Conservation (phyloP, 2,113 vertebrate species). For the Carlito syrichta region DNA sequence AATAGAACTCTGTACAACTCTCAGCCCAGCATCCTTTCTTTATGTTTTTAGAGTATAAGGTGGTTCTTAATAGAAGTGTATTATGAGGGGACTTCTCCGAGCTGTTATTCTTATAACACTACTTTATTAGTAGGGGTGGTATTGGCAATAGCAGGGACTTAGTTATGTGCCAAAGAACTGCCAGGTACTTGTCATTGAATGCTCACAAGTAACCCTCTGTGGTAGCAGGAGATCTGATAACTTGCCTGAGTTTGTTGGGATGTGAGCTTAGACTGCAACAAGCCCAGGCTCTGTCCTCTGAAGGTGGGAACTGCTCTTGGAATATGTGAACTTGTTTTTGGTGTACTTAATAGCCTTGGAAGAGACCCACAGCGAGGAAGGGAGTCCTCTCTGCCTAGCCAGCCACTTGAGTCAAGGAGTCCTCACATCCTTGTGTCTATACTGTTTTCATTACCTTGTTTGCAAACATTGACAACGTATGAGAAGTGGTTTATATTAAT, state of each 20-base stretch:
- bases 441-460: background rate
- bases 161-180: background rate
- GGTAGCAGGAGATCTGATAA: background rate
- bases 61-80: conserved; percentile 14
- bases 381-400: background rate
- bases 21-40: background rate
- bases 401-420: background rate
- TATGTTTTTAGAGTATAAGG: background rate
- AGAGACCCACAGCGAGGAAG: background rate
- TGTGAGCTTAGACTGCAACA: background rate
- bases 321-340: background rate
- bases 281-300: background rate
- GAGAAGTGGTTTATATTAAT: background rate
- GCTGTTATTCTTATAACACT: background rate
- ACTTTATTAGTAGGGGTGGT: background rate
- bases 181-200: background rate
- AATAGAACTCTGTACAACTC: background rate
- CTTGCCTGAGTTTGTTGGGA: background rate
- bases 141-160: background rate
- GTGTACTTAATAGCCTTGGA: background rate
- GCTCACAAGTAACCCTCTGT: background rate
- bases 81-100: background rate
- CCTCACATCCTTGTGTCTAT: background rate
- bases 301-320: background rate
- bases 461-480: background rate